Base-by-base conservation (phyloP, 2,888 invertebrate species). In the Agrenia bidenticulata region DNA sequence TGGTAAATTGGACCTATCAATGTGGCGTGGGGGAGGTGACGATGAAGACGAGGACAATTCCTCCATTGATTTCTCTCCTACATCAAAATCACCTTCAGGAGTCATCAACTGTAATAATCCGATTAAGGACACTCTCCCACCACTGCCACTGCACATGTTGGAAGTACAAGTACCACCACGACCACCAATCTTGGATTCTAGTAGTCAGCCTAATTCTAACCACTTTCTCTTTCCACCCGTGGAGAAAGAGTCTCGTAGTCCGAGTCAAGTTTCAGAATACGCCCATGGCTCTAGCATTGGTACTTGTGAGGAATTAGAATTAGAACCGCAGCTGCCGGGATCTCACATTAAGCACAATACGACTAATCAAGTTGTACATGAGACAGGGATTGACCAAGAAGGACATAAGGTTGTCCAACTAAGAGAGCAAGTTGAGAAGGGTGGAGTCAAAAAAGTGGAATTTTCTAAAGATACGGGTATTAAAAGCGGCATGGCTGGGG, bases 1-100 rank as follows among this genome's bases (percentile, higher is more conserved):
- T 57, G 56, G 56, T n/a, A 57, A 57, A 57, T 57, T 57, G 37
- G 56, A 57, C 32, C 41, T 57, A 24, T 57, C 56, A 4, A 17
- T 57, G 56, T 57, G 56, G 56, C 54, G 32, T n/a, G 54, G 54
- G 45, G 45, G 19, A 4, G 24, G 13, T 21, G 41, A 41, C 9
- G 56, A 41, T 2, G 39, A 39, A 2, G 56, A 57, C 21, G 56
- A 57, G 2, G 56, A 57, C 2, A 39, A 57, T 57, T 57, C 56
- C 41, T 41, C 56, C n/a, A 55, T 55, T 55, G 26, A 55, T 55
- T 55, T 55, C 15, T 54, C 54, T n/a, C 54, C 32, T 15, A 13
- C 24, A 19, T 24, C 51, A 11, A 13, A 17, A 23, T 51, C 45
- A 45, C 45, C 45, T 45, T 15, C 5, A 45, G 17, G 7, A 19